Conservation (phyloP, 2,888 invertebrate species). For the Julus scanicus region DNA sequence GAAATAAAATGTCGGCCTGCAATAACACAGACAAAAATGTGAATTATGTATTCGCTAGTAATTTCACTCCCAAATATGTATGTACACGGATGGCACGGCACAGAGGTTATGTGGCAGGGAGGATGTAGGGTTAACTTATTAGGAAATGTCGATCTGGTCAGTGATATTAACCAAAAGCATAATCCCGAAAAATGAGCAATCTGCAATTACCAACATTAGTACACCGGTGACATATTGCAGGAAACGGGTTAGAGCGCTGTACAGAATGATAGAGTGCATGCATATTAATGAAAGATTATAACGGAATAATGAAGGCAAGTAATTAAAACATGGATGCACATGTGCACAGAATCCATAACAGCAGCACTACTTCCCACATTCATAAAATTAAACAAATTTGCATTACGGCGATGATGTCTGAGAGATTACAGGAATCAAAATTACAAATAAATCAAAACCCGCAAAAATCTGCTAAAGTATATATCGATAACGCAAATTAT, state of each 20-base stretch:
- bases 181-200: conserved; percentile 43
- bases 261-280: not conserved
- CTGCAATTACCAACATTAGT: conserved; percentile 40
- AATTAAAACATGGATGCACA: not conserved
- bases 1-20: not conserved
- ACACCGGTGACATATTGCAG: conserved; percentile 37
- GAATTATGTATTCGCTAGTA: conserved; percentile 40
- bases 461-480: not conserved
- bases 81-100: not conserved
- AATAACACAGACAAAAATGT: not conserved
- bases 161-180: conserved; percentile 40
- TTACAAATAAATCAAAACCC: not conserved
- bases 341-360: conserved; percentile 1
- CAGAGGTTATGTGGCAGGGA: not conserved
- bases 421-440: not conserved
- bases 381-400: not conserved
- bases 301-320: conserved; percentile 18
- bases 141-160: conserved; percentile 43
- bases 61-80: conserved; percentile 41
- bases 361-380: not conserved
- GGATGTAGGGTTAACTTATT: not conserved
- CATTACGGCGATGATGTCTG: not conserved
- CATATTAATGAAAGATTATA: conserved; percentile 45
- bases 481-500: not conserved
- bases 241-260: not conserved